Evolutionary conservation across 2,888 invertebrate species (phyloP).

Genomic region (Trissonchulus latispiculum): DNA sequence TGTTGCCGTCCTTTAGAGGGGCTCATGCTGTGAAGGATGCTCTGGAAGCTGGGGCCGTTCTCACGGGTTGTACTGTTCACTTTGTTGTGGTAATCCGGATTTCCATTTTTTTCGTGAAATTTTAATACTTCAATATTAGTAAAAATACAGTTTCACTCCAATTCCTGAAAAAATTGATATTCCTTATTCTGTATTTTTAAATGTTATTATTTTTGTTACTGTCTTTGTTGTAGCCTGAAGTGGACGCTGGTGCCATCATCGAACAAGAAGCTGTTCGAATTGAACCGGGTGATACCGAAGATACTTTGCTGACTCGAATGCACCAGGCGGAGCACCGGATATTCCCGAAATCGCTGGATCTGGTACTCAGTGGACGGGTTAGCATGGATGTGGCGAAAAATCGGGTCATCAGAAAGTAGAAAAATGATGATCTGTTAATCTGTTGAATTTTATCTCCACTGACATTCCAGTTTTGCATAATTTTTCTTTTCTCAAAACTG

Average conservation of each 20-base stretch:
- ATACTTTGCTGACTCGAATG: conserved; percentile 63
- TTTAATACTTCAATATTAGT: no score
- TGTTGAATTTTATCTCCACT: no score
- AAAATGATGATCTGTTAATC: no score
- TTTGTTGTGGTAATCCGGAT: conserved; percentile 69
- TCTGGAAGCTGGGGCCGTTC: conserved; percentile 67
- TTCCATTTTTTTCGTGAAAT: neutral
- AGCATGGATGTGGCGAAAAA: neutral
- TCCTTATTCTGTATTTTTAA: no score
- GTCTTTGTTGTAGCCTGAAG: conserved; percentile 66
- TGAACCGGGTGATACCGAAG: conserved; percentile 60
- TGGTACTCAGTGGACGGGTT: conserved; percentile 52
- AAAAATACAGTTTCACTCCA: no score
- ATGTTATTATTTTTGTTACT: no score
- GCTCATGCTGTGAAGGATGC: conserved; percentile 73
- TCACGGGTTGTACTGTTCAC: conserved; percentile 88
- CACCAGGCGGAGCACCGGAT: conserved; percentile 70
- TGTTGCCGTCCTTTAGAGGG: conserved; percentile 83
- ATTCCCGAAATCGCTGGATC: conserved; percentile 68
- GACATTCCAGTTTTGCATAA: no score
- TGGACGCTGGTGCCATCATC: conserved; percentile 82
- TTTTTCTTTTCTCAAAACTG: no score
- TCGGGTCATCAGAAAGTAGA: neutral
- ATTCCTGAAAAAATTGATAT: no score
- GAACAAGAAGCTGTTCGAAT: conserved; percentile 75